phyloP scores from a whole-genome alignment of 1,140 invertebrate species.

The Drosophila oshimai region DNA sequence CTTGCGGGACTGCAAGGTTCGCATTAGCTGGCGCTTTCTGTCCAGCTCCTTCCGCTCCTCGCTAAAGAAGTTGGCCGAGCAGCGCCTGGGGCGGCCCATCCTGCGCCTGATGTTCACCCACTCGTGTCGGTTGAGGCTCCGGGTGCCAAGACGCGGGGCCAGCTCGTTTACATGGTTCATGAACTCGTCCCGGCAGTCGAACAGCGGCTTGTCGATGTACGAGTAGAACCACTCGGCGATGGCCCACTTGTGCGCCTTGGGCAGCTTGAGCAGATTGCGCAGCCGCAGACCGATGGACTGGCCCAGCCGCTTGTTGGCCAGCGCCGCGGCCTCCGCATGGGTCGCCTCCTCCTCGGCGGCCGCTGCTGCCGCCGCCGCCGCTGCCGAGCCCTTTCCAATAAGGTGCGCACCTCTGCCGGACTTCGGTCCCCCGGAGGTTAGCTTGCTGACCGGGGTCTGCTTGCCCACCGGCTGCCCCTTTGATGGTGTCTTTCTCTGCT shows the following conservation, averaged over 20 bases:
- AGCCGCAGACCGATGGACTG: slow-evolving; percentile 95
- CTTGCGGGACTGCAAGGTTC: slow-evolving; percentile 97
- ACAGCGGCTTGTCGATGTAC: slow-evolving; percentile 97
- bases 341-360: slow-evolving; percentile 31
- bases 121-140: slow-evolving; percentile 93
- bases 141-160: slow-evolving; percentile 95
- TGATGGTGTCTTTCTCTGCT: slow-evolving; percentile 20
- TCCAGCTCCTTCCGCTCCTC: slow-evolving; percentile 96
- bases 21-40: slow-evolving; percentile 94
- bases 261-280: slow-evolving; percentile 97
- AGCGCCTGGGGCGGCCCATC: slow-evolving; percentile 98
- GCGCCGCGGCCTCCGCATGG: slow-evolving; percentile 41
- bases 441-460: background rate
- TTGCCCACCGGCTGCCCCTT: slow-evolving; percentile 2
- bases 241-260: slow-evolving; percentile 99
- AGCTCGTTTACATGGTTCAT: slow-evolving; percentile 96
- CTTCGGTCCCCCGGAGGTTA: background rate
- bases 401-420: background rate
- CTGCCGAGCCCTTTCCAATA: slow-evolving; percentile 23
- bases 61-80: slow-evolving; percentile 96
- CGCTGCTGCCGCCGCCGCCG: slow-evolving; percentile 22
- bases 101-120: slow-evolving; percentile 97
- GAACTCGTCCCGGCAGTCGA: slow-evolving; percentile 98
- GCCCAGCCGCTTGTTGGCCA: slow-evolving; percentile 85
- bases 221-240: slow-evolving; percentile 99